These are phyloP conservation scores for Halcyon malimbica DNA, from an alignment of 2,113 vertebrate genomes.

Conservation along the genomic window DNA sequence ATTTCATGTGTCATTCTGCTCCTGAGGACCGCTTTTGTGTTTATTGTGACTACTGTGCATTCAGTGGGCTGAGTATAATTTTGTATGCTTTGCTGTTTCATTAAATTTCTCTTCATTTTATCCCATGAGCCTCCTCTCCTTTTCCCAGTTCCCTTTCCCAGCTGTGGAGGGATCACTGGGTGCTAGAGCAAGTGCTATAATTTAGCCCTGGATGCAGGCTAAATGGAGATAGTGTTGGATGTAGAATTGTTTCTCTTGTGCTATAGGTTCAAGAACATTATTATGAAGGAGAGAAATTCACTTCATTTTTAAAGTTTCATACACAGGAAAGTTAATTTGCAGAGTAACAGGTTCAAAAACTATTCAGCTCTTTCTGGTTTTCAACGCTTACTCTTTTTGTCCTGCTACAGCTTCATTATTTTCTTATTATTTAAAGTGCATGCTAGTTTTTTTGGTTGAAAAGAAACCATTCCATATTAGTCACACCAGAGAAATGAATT, in stretches of 20 bases:
- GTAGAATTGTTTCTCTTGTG: background rate
- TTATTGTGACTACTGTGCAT: background rate
- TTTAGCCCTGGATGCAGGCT: background rate
- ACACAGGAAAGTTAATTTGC: background rate
- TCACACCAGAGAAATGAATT: background rate
- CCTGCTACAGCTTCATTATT: conserved; percentile 6
- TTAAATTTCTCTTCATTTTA: background rate
- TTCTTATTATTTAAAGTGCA: background rate
- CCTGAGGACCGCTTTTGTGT: background rate
- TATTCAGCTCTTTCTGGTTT: background rate
- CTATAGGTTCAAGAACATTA: background rate
- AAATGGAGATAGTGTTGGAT: accelerated
- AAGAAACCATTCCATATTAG: background rate
- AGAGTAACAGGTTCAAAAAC: background rate
- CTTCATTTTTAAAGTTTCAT: background rate
- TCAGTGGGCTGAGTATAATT: background rate
- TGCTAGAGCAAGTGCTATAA: background rate
- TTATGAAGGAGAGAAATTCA: background rate
- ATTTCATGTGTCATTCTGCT: background rate
- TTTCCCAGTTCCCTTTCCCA: background rate
- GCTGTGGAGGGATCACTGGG: background rate
- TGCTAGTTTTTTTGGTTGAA: background rate
- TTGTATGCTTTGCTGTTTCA: background rate
- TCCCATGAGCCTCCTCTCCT: background rate
- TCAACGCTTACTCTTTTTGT: background rate